These are phyloP conservation scores for Poecilobothrus nobilitatus DNA, from an alignment of 2,888 invertebrate species.

Conservation along the genomic window DNA sequence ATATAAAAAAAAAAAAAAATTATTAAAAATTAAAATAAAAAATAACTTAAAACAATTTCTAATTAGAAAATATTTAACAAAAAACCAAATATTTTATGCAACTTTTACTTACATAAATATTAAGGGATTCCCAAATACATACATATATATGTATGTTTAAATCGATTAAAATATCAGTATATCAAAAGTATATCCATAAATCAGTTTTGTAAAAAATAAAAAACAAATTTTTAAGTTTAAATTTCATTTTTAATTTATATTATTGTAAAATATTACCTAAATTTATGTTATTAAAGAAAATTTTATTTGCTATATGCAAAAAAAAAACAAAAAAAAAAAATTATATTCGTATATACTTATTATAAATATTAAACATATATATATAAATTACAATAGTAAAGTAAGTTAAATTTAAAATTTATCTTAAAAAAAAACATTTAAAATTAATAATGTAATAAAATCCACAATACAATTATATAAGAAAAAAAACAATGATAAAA, in stretches of 20 bases:
- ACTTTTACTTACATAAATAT: neutral
- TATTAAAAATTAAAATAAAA: constrained; percentile 22
- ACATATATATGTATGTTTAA: neutral
- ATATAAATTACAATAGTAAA: constrained; percentile 19
- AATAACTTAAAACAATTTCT: constrained; percentile 9
- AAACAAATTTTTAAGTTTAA: neutral
- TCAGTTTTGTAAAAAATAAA: neutral
- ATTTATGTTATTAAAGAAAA: too few species aligned
- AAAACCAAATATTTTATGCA: constrained; percentile 8
- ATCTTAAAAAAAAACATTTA: neutral
- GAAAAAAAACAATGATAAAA: too few species aligned
- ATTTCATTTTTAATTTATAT: neutral
- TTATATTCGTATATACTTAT: constrained; percentile 5
- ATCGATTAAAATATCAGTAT: neutral
- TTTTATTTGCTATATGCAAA: neutral
- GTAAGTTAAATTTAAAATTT: constrained; percentile 11
- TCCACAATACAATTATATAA: too few species aligned
- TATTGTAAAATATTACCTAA: too few species aligned
- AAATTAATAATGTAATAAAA: too few species aligned
- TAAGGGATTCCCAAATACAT: neutral
- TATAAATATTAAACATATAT: constrained; percentile 10
- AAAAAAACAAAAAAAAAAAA: neutral
- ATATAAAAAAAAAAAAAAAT: constrained; percentile 16
- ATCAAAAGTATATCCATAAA: neutral
- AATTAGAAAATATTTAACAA: neutral